Base-by-base conservation (phyloP, 2,113 vertebrate genomes). In the Thunnus thynnus region DNA sequence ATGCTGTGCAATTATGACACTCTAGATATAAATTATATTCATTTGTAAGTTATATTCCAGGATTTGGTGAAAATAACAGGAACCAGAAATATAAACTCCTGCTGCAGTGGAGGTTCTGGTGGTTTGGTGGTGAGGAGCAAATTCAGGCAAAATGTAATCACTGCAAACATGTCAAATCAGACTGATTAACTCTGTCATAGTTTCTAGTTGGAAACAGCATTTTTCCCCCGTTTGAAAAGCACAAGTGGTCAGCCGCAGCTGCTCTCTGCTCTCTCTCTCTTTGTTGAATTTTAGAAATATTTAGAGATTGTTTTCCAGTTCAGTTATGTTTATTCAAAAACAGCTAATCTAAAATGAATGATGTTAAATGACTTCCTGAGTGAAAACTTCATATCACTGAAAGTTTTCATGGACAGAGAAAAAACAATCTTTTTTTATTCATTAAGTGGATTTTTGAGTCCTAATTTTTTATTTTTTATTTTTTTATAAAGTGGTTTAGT, bases 81-180 rank as follows among this genome's bases (percentile, higher is more conserved):
- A 73, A 73, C n/a, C 16, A 20, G 46, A 68, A 66, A 73, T 27
- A 64, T 8, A 5, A 72, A 48, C 30, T 14, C 22, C 36, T 1
- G 27, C 41, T 77, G 64, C 78, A 85, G n/a, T 76, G 84, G 70
- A 88, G 44, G 72, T 4, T 81, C 78, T 81, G 56, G 76, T 79
- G 80, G 76, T 79, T 86, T 82, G 75, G 66, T 78, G 80, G 77
- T 62, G 62, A 75, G 81, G 71, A 86, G 62, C 5, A 47, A 36
- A 83, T 77, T 70, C 74, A 68, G 86, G 64, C 80, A 13, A 62
- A 61, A 16, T 72, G 77, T 87, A 86, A 91, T 90, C 80, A 70
- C 30, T 36, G 75, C 71, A 57, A 71, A 86, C 79, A 76, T 74
- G 65, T 87, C 76, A 68, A 46, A 78, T 75, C 72, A 17, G 5